Percentiles rank a stretch among this genome's conserved stretches.
These are phyloP conservation scores for Drosophila micromelanica DNA, from an alignment of 1,140 invertebrate species.

Conservation along the genomic window DNA sequence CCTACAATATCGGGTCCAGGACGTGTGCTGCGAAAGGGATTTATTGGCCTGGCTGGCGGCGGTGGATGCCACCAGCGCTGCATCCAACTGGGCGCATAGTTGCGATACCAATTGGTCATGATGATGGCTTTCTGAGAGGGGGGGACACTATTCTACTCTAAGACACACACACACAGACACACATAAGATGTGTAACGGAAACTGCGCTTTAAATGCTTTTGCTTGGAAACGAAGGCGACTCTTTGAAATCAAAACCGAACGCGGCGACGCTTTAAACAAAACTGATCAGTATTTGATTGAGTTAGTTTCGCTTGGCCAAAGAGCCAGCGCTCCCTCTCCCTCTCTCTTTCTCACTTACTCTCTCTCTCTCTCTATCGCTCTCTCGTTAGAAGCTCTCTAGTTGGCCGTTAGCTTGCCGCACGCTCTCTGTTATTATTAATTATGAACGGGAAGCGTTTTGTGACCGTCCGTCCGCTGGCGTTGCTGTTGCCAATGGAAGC, in stretches of 20 bases:
- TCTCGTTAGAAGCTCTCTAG: background rate
- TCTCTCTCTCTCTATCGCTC: too few relatives aligned
- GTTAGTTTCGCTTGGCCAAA: constrained; percentile 39
- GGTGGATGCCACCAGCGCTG: constrained; percentile 66
- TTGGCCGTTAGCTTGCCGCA: constrained; percentile 9
- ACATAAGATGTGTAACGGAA: constrained; percentile 49
- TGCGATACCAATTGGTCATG: constrained; percentile 75
- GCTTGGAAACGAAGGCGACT: constrained; percentile 23
- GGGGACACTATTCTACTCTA: constrained; percentile 9
- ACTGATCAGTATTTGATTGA: constrained; percentile 58
- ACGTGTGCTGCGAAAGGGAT: constrained; percentile 71
- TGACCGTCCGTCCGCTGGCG: constrained; percentile 25
- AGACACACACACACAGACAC: constrained; percentile 8
- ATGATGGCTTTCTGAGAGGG: constrained; percentile 49
- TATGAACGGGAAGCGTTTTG: constrained; percentile 53
- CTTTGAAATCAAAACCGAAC: constrained; percentile 37
- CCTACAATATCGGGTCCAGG: constrained; percentile 69
- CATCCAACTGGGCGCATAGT: constrained; percentile 70
- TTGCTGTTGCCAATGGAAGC: constrained; percentile 39
- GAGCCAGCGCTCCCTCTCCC: constrained; percentile 7
- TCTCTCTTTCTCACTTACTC: constrained; percentile 3
- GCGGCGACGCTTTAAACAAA: constrained; percentile 52
- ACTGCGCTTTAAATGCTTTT: constrained; percentile 41
- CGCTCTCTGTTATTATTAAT: constrained; percentile 60
- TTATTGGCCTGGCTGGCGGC: constrained; percentile 50